Conservation (phyloP, 2,113 vertebrate species). For the Geococcyx californianus region DNA sequence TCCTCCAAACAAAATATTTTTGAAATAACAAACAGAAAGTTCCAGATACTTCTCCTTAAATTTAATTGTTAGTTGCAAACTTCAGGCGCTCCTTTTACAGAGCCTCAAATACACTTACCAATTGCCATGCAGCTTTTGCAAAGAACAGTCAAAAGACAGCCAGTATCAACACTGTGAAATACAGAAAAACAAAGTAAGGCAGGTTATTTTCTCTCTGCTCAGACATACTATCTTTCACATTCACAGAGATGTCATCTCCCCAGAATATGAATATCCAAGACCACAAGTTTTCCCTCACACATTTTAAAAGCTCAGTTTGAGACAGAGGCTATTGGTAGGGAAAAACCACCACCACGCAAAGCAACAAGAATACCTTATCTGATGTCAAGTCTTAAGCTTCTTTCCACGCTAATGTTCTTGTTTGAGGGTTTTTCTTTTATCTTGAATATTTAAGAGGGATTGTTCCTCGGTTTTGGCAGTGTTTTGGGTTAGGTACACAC, state of each 20-base stretch:
- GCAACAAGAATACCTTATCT: neutral
- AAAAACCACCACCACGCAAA: neutral
- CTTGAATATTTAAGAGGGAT: neutral
- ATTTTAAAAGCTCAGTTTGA: neutral
- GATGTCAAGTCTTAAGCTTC: neutral
- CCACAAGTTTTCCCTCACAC: neutral
- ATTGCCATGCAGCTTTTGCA: neutral
- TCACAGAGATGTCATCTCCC: neutral
- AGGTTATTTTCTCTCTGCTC: neutral
- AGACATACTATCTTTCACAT: neutral
- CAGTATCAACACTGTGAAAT: neutral
- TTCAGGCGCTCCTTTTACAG: neutral
- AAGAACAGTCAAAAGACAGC: neutral
- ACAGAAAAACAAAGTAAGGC: neutral
- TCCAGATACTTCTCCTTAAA: neutral
- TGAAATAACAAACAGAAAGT: neutral
- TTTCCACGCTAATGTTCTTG: neutral
- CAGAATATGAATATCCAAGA: neutral
- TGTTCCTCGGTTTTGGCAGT: neutral
- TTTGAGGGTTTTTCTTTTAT: neutral
- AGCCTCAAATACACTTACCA: neutral
- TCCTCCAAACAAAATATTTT: slow-evolving; percentile 5
- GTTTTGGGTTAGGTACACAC: neutral
- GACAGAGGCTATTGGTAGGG: neutral
- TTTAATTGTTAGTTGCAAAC: neutral